Base-by-base conservation (phyloP, 2,888 invertebrate genomes). In the Scaptomyza polygonia region DNA sequence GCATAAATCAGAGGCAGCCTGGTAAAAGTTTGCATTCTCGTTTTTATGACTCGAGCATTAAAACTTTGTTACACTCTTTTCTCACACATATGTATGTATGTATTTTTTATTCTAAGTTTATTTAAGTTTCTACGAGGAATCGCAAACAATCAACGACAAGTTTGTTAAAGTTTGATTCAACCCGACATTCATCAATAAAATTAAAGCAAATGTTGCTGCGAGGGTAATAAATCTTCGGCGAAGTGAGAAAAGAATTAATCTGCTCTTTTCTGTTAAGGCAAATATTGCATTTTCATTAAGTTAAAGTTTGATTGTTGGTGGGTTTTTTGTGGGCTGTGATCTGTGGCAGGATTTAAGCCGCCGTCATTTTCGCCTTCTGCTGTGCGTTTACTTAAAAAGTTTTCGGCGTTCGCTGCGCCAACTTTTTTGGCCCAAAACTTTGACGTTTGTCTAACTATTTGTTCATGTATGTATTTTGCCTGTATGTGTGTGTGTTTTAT, bases 221-320 rank as follows among this genome's bases (percentile, higher is more conserved):
- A 51, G 64, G 7, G 64, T 32, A 51, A 11, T 29, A 49, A 43
- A 11, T 63, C 52, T 59, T 54, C 53, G 51, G 40, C 52, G n/a
- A 30, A 44, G 30, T 39, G 2, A 1, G 2, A 1, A 18, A n/a
- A 25, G 56, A 11, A 14, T 39, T 32, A 48, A 59, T 57, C 61
- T 62, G 43, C n/a, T 64, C 32, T 25, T 62, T 51, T 34, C 39
- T 59, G 32, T 57, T 51, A 58, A 64, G 54, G 48, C 68, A 75
- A 75, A 75, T 77, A 75, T 75, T 75, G 73, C 64, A 72, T 75
- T 75, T 75, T 75, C 77, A 75, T 75, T 75, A 75, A 77, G 77
- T 64, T 72, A 62, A 77, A 75, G 68, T 77, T 75, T 77, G 77
- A 77, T 72, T 75, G 58, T 68, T 62, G 63, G 77, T 77, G n/a